phyloP scores from a whole-genome alignment of 2,888 invertebrate species.

The Pseudococcus viburni region DNA sequence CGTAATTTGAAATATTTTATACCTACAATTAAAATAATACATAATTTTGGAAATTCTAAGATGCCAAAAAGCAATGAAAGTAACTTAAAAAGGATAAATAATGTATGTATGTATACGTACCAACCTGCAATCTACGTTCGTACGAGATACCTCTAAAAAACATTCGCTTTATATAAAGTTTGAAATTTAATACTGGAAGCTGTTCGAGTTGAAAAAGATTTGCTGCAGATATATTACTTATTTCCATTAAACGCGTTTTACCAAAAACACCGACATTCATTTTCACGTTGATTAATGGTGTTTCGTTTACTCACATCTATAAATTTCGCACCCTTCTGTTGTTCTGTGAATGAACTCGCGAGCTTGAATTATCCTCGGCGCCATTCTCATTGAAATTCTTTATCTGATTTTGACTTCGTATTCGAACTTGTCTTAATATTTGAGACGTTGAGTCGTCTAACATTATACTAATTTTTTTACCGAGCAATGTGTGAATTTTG shows the following conservation, averaged over 20 bases:
- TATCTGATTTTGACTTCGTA: constrained; percentile 1
- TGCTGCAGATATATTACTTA: constrained; percentile 10
- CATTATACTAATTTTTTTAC: constrained; percentile 14
- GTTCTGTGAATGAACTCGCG: constrained; percentile 34
- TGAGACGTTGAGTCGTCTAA: not conserved
- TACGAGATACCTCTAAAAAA: constrained; percentile 4
- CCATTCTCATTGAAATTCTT: not conserved
- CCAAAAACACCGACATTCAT: constrained; percentile 38
- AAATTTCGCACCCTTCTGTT: not conserved
- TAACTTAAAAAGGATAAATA: not conserved
- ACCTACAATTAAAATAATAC: not conserved
- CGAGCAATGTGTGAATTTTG: constrained; percentile 22
- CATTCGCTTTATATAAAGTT: not conserved
- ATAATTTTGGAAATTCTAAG: not conserved
- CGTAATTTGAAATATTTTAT: not conserved
- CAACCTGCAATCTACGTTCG: not conserved
- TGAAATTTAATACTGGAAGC: constrained; percentile 22
- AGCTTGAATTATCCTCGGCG: constrained; percentile 18
- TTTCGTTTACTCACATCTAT: constrained; percentile 43
- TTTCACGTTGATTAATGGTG: constrained; percentile 48
- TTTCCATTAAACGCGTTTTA: constrained; percentile 29
- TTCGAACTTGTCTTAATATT: constrained; percentile 18
- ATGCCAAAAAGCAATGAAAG: not conserved
- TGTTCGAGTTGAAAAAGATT: constrained; percentile 39
- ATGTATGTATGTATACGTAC: not conserved